Percentiles rank a stretch among this genome's conserved stretches.
These are phyloP conservation scores for Scaptomyza cyrtandrae DNA, from an alignment of 2,888 invertebrate genomes.

Conservation along the genomic window DNA sequence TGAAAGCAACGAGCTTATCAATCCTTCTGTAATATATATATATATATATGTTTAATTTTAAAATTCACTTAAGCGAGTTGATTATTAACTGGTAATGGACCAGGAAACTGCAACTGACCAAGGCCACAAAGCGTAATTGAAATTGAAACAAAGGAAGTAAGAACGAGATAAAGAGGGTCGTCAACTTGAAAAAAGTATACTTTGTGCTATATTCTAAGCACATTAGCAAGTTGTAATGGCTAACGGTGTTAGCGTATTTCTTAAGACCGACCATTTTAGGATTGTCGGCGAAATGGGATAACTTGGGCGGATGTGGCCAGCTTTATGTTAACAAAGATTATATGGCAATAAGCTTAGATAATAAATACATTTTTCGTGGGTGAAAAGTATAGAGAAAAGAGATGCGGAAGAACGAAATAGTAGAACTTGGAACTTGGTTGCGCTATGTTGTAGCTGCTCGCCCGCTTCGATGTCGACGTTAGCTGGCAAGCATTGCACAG, in stretches of 20 bases:
- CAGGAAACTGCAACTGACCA: neutral
- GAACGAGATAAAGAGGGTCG: slow-evolving; percentile 3
- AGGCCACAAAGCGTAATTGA: slow-evolving; percentile 1
- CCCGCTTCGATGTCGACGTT: no score
- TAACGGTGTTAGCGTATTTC: slow-evolving; percentile 26
- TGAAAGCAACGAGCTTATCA: neutral
- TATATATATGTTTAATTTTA: neutral
- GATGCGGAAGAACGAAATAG: no score
- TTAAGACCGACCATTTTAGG: slow-evolving; percentile 8
- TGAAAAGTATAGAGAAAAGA: no score
- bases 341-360: slow-evolving; percentile 77
- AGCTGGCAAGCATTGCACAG: slow-evolving; percentile 35
- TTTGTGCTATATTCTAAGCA: neutral
- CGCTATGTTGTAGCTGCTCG: no score
- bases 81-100: neutral
- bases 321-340: slow-evolving; percentile 68
- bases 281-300: neutral
- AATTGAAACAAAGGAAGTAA: neutral
- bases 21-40: neutral
- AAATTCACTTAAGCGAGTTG: neutral
- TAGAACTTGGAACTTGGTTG: no score
- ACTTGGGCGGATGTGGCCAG: slow-evolving; percentile 21
- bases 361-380: slow-evolving; percentile 50
- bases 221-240: slow-evolving; percentile 27
- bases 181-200: neutral